Evolutionary conservation across 2,797 vertebrate genomes (phyloP), one percentile per base, ranked within the genome.

Genomic region (Valencia hispanica): DNA sequence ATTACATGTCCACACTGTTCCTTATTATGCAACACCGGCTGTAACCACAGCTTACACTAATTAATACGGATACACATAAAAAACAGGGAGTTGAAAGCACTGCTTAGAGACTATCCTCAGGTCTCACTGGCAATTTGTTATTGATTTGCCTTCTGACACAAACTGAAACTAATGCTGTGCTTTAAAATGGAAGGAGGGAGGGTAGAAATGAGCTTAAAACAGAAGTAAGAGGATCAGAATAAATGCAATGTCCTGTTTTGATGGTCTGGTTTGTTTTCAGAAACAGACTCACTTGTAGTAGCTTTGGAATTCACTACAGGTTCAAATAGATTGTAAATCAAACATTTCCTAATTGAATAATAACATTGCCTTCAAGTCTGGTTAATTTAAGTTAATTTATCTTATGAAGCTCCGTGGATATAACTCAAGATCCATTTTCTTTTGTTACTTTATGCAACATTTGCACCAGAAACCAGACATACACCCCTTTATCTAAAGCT

Each of bases 221-320:
- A 50, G 9, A 73, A 76, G 11, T 17, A 48, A 72, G 78, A 83
- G 41, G 66, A 73, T 68, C 79, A 80, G 81, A 88, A 85, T 57
- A 47, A 72, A 68, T 74, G 70, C 77, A 79, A 61, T 73, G 63
- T 82, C 68, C 78, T 85, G 88, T 88, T 90, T 92, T 95, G 94
- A 95, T 95, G 94, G 95, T 95, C 94, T 91, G 87, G 36, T 95
- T 10, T 57, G n/a, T 30, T 93, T 90, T 82, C 86, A 78, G 72
- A 76, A 79, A 84, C 65, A 80, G 71, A 82, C 74, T 72, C 61
- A 68, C 79, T 88, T 88, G 83, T 81, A 80, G 30, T 68, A 80
- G 43, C 53, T 32, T 61, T 66, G 32, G 14, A 57, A 73, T 39
- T 25, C 65, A 32, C 27, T 27, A 27, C 34, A 43, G 1, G 30